phyloP scores from a whole-genome alignment of 2,888 invertebrate genomes.

The Drosophila acutilabella region DNA sequence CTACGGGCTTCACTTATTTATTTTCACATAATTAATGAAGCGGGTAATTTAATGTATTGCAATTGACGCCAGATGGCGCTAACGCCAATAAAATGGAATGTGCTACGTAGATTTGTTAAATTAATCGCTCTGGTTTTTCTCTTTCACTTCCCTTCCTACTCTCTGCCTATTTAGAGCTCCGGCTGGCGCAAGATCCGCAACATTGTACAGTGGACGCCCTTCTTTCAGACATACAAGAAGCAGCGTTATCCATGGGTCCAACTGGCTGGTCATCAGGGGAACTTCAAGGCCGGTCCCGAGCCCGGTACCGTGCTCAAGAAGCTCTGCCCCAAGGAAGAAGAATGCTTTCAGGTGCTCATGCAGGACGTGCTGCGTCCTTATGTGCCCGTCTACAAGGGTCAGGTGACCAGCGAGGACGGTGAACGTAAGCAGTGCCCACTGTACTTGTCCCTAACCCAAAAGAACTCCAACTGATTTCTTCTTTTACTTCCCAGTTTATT shows the following conservation, averaged over 20 bases:
- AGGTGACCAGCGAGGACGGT: slow-evolving; percentile 91
- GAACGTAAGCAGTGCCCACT: slow-evolving; percentile 87
- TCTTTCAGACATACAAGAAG: slow-evolving; percentile 98
- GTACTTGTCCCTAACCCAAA: too few relatives aligned
- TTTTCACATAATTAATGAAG: slow-evolving; percentile 3
- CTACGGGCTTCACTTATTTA: not conserved
- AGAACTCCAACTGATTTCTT: not conserved
- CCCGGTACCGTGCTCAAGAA: slow-evolving; percentile 98
- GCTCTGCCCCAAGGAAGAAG: slow-evolving; percentile 94
- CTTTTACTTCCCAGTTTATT: slow-evolving; percentile 87
- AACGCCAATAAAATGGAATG: slow-evolving; percentile 3
- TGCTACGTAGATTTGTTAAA: not conserved
- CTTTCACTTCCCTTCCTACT: not conserved
- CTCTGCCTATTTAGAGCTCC: slow-evolving; percentile 88
- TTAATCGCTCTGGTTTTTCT: not conserved
- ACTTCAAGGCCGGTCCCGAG: slow-evolving; percentile 96
- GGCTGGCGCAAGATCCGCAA: slow-evolving; percentile 97
- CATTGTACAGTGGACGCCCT: slow-evolving; percentile 98
- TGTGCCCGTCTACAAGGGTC: slow-evolving; percentile 97
- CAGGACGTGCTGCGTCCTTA: slow-evolving; percentile 94
- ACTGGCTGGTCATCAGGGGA: slow-evolving; percentile 97
- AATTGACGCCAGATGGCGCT: slow-evolving; percentile 29
- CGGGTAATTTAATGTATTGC: slow-evolving; percentile 13
- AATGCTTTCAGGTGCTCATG: slow-evolving; percentile 93
- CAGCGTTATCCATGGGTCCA: slow-evolving; percentile 98